phyloP scores from a whole-genome alignment of 2,113 vertebrate species.

The Callionymus lyra region DNA sequence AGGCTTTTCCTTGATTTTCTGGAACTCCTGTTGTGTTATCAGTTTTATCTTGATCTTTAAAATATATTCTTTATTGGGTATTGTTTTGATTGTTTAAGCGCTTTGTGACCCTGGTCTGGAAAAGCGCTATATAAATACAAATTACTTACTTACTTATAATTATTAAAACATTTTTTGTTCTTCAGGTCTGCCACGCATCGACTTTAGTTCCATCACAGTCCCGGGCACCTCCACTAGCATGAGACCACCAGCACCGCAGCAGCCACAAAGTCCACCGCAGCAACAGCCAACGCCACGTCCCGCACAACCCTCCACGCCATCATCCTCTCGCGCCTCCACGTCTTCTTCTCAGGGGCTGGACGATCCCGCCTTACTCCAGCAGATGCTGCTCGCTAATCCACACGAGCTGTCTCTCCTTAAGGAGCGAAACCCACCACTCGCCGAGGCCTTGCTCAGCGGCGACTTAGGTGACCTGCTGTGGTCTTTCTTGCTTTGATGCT shows the following conservation, averaged over 20 bases:
- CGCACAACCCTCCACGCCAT: conserved; percentile 41
- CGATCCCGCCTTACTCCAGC: conserved; percentile 83
- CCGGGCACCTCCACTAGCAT: conserved; percentile 73
- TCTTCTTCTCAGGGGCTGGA: conserved; percentile 87
- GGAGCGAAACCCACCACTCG: conserved; percentile 89
- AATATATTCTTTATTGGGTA: too few species aligned
- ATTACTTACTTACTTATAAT: too few species aligned
- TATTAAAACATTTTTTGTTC: background rate
- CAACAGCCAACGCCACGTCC: conserved; percentile 16
- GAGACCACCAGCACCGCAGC: conserved; percentile 32
- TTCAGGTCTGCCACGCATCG: conserved; percentile 87
- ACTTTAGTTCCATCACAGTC: conserved; percentile 92
- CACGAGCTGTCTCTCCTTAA: conserved; percentile 95
- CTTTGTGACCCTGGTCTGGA: too few species aligned
- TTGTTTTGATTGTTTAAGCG: too few species aligned
- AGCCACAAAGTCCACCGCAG: conserved; percentile 1
- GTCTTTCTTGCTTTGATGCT: too few species aligned
- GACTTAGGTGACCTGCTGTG: conserved; percentile 77
- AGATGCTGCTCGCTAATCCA: conserved; percentile 92
- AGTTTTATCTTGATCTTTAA: too few species aligned
- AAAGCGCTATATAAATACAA: too few species aligned
- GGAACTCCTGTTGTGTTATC: too few species aligned
- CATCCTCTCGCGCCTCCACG: conserved; percentile 39
- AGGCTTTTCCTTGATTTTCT: too few species aligned
- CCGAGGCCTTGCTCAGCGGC: conserved; percentile 91